Evolutionary conservation across 2,888 invertebrate species (phyloP).

Genomic region (Patella pellucida): DNA sequence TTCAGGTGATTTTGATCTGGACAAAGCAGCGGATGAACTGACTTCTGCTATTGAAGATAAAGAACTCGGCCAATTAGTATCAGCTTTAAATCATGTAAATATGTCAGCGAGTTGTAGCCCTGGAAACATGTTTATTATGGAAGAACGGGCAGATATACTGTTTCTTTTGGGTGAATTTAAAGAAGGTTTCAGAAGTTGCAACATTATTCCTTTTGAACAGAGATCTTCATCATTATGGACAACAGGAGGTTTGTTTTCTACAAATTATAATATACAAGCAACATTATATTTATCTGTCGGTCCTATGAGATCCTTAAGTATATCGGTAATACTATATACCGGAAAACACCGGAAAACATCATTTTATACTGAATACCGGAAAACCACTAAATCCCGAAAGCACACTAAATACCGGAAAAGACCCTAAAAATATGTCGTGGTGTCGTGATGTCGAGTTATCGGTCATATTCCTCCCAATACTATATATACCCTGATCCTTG

Average conservation of each 20-base stretch:
- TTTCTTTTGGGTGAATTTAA: constrained; percentile 35
- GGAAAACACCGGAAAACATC: too few relatives aligned
- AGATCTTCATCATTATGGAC: constrained; percentile 41
- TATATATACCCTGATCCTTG: too few relatives aligned
- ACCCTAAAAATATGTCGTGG: too few relatives aligned
- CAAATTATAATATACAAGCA: not conserved
- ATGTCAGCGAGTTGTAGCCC: not conserved
- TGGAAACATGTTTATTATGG: constrained; percentile 39
- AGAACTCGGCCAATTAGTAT: constrained; percentile 22
- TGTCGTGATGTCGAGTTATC: too few relatives aligned
- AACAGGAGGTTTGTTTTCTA: constrained; percentile 41
- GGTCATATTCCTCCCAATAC: too few relatives aligned
- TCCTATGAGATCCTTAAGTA: too few relatives aligned
- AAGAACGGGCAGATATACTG: constrained; percentile 39
- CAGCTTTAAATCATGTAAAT: constrained; percentile 17
- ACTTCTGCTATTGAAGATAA: constrained; percentile 15
- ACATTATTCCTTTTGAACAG: constrained; percentile 34
- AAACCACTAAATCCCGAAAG: too few relatives aligned
- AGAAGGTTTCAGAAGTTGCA: constrained; percentile 43
- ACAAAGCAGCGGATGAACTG: not conserved
- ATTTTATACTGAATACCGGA: too few relatives aligned
- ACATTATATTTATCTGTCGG: too few relatives aligned
- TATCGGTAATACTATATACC: too few relatives aligned
- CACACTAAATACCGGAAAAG: too few relatives aligned
- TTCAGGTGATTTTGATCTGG: not conserved